Base-by-base conservation (phyloP, 1,140 invertebrate species). In the Thaumatotibia leucotreta region DNA sequence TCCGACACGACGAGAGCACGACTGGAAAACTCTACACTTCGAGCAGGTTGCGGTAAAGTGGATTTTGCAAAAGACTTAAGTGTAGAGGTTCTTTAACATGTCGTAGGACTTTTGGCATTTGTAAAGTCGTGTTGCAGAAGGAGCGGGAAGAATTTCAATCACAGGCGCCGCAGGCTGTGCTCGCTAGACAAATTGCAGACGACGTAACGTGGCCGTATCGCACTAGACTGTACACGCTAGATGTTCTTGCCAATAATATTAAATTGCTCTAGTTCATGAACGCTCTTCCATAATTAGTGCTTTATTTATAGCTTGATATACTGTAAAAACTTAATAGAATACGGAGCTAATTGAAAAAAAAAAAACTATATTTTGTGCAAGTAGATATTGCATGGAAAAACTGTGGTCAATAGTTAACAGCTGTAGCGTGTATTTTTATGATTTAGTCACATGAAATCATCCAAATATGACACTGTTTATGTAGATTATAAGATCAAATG, bases 81-180 rank as follows among this genome's bases (percentile, higher is more conserved):
- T 27, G 52, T 58, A 58, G 5, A 45, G n/a, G 20, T 45, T 9
- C 17, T 45, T 9, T 20, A 45, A 45, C 17, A 45, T 27, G 24
- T 58, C 11, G n/a, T 58, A 58, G 23, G 52, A 64, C 54, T 66
- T 70, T 39, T 69, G 35, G 33, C 22, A 31, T 14, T 61, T 64
- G 35, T 54, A 6, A 17, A 63, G 63, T 58, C 67, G 67, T 69
- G 68, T 63, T 67, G 65, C 54, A 72, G 76, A 72, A 77, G 67
- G 72, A 79, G 68, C 72, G 68, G 67, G 61, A 81, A 77, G 77
- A 81, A 79, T 81, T 77, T 77, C 79, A 77, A 81, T 81, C 75
- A 77, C 72, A 66, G 67, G 39, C 69, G 64, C 66, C 45, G 63
- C 32, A 63, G 63, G 52, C 52, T 24, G 23, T 58, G 52, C 62